These are phyloP conservation scores for Abrostola triplasia DNA, from an alignment of 2,888 invertebrate species.

Conservation along the genomic window DNA sequence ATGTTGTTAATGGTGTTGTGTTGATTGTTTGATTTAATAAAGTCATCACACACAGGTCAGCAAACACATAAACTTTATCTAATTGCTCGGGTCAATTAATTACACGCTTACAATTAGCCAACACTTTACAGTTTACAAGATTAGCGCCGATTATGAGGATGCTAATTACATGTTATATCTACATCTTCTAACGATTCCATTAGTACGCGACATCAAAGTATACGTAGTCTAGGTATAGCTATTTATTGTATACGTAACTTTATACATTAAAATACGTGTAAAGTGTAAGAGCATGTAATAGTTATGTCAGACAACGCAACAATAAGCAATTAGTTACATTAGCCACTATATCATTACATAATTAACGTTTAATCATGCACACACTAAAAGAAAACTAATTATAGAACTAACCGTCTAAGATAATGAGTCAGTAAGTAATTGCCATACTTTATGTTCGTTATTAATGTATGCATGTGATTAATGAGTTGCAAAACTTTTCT, in stretches of 20 bases:
- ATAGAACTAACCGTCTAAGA: constrained; percentile 26
- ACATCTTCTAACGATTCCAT: neutral
- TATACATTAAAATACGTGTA: constrained; percentile 2
- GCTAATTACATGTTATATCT: constrained; percentile 7
- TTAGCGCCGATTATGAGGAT: constrained; percentile 6
- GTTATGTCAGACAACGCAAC: constrained; percentile 2
- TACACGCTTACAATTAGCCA: constrained; percentile 21
- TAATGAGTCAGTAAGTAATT: constrained; percentile 31
- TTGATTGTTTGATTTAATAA: constrained; percentile 8
- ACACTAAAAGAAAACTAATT: constrained; percentile 43
- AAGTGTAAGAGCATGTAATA: constrained; percentile 6
- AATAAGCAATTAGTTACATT: constrained; percentile 27
- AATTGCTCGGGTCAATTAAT: constrained; percentile 20
- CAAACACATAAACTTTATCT: constrained; percentile 23
- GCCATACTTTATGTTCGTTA: constrained; percentile 21
- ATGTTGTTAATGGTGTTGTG: neutral
- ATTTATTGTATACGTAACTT: too few species aligned
- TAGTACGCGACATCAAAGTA: constrained; percentile 5
- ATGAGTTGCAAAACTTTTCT: constrained; percentile 13
- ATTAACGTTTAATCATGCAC: constrained; percentile 30
- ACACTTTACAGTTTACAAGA: constrained; percentile 6
- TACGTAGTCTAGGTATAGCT: too few species aligned
- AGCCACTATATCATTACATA: constrained; percentile 21
- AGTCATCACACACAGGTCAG: constrained; percentile 29
- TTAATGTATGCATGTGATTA: constrained; percentile 25